Evolutionary conservation across 2,113 vertebrate genomes (phyloP).

Genomic region (Microtus richardsoni): DNA sequence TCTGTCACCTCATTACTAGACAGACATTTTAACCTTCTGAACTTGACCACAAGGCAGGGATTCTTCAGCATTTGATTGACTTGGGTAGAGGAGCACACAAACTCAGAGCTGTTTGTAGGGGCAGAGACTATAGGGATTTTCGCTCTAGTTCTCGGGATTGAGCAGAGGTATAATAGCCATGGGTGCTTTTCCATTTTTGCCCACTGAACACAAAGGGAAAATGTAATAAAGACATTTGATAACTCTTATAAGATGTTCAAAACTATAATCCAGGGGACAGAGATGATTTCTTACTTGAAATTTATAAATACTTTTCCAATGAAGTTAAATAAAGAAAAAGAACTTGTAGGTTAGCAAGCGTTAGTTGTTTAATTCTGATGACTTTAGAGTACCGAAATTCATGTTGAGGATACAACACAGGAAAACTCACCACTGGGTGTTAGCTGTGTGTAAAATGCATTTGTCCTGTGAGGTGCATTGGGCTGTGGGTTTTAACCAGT

Average conservation of each 20-base stretch:
- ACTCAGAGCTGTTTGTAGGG: neutral
- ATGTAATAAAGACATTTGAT: slow-evolving; percentile 61
- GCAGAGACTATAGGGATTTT: neutral
- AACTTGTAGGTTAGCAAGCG: slow-evolving; percentile 76
- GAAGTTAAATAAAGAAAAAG: slow-evolving; percentile 82
- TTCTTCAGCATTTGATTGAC: slow-evolving; percentile 13
- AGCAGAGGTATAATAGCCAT: neutral
- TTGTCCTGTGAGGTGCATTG: slow-evolving; percentile 21
- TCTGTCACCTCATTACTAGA: neutral
- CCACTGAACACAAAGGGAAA: slow-evolving; percentile 62
- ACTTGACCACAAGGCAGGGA: neutral
- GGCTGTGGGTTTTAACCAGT: neutral
- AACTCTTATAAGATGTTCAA: slow-evolving; percentile 55
- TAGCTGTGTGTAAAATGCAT: neutral
- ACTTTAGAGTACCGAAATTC: neutral
- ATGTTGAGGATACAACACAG: neutral
- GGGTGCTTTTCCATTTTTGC: slow-evolving; percentile 32
- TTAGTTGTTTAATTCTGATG: slow-evolving; percentile 75
- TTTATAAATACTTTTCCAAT: slow-evolving; percentile 77
- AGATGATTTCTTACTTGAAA: slow-evolving; percentile 65
- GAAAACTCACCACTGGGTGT: neutral
- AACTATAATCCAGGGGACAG: slow-evolving; percentile 41
- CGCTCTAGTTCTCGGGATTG: slow-evolving; percentile 55
- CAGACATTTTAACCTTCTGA: neutral
- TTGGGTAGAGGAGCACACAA: slow-evolving; percentile 21